Evolutionary conservation across 2,113 vertebrate genomes (phyloP).

Genomic region (Pterocles burchelli): DNA sequence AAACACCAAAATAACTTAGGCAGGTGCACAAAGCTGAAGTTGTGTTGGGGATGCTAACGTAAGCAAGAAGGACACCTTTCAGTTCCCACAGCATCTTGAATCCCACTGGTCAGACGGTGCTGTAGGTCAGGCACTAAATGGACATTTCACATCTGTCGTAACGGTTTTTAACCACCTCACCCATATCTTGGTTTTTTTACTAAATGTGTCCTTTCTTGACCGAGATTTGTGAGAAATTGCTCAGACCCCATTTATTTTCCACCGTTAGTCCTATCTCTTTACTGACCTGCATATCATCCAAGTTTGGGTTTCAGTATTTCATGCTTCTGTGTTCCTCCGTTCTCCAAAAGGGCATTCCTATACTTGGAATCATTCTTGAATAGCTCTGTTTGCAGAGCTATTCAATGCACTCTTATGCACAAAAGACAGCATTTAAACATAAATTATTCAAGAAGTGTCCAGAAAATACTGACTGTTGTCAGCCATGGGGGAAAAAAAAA

Average conservation of each 20-base stretch:
- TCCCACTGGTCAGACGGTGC: background rate
- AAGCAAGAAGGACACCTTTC: background rate
- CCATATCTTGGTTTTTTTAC: background rate
- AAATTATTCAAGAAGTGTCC: conserved; percentile 24
- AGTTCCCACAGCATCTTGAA: background rate
- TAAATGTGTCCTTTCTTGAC: background rate
- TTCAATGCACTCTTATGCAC: background rate
- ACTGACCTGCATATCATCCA: background rate
- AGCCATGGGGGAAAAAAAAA: background rate
- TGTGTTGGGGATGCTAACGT: background rate
- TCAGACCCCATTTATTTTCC: background rate
- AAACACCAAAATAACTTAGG: background rate
- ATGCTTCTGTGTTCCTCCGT: background rate
- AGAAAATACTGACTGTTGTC: conserved; percentile 7
- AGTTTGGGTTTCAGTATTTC: background rate
- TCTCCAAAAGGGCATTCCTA: background rate
- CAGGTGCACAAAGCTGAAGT: background rate
- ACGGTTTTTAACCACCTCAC: background rate
- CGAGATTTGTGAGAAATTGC: background rate
- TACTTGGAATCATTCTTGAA: background rate
- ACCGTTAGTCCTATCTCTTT: background rate
- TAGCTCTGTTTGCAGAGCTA: background rate
- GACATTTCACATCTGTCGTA: background rate
- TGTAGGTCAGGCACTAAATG: background rate
- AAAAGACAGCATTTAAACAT: background rate